Base-by-base conservation (phyloP, 2,113 vertebrate species). In the Triplophysa rosa region DNA sequence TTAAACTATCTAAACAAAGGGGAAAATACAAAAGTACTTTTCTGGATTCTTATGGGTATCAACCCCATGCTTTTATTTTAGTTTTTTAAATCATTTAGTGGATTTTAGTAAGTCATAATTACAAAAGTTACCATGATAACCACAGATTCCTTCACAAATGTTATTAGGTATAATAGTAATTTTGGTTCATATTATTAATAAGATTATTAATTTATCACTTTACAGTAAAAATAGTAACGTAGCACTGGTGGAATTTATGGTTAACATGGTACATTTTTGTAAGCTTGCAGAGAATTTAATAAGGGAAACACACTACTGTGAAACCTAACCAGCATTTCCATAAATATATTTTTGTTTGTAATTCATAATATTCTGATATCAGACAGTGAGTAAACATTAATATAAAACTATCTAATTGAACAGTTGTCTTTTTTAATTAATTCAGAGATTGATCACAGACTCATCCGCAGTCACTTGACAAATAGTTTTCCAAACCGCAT, bases 1-100 rank as follows among this genome's bases (percentile, higher is more conserved):
- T 87, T 65, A 86, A 89, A 84, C 85, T 73, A 87, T 75, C 84
- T 78, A 84, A 84, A 81, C 79, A 81, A 80, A 73, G 68, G 68
- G 77, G 37, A 49, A 52, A 72, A 82, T 88, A 85, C 26, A 87
- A 78, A 81, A 79, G 76, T 85, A 82, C 79, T 63, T 65, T 80
- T 68, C 45, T 59, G 77, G 73, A 59, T 82, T 67, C 66, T 81
- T 45, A 63, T 52, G 47, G 70, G 67, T 56, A 45, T 80, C 63
- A 59, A 80, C 77, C 71, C 82, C 85, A 86, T 82, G 85, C 85
- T 81, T 62, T 19, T 62, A 33, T 66, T 82, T 79, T 81, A 4
- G 29, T 68, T 76, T 67, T 21, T 72, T 45, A 67, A 56, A 58
- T 21, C 7, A 21, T 10, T 21, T 21, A 8, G 54, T 19, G 7